Evolutionary conservation across 2,113 vertebrate species (phyloP), one percentile per base, ranked within the genome.

Genomic region (Myrmophylax atrothorax): DNA sequence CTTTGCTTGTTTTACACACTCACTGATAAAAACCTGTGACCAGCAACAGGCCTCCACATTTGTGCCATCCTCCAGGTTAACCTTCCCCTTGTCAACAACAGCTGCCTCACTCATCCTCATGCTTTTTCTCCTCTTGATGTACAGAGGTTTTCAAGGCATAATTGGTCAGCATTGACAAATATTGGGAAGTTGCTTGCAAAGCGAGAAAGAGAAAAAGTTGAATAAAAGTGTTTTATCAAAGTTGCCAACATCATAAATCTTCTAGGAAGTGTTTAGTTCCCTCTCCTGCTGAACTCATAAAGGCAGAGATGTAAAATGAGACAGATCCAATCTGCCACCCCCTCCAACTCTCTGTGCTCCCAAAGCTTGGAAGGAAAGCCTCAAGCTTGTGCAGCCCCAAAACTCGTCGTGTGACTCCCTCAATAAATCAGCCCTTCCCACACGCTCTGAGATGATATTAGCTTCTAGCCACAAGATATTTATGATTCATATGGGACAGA

Each of bases 351-450:
- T 0, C 72, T 47, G n/a, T 20, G 14, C 5, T 19, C 73, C 73
- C 52, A 10, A 60, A 77, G 58, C 12, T 3, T 19, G 69, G 85
- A 66, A 75, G 75, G 56, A 94, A 82, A 94, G 49, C 66, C 89
- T 87, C 6, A 14, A 89, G 87, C 76, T 40, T 14, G 38, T 81
- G 93, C 77, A 89, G 89, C 75, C 56, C 69, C 81, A 47, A 64
- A 92, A n/a, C 38, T 82, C 44, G 2, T 87, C 8, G 7, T 75
- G 87, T 89, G 81, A 58, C 42, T 81, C 29, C 76, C 47, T 14
- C 91, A 93, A 84, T 94, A 91, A 92, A 94, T 91, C 91, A 94
- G 77, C 73, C 44, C 73, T 92, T 68, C 95, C 72, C 89, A 92
- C 92, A 75, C 4, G 0, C 35, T 62, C 83, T 67, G 83, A 88